phyloP scores from a whole-genome alignment of 1,140 invertebrate species.

The Thaumetopoea pityocampa region DNA sequence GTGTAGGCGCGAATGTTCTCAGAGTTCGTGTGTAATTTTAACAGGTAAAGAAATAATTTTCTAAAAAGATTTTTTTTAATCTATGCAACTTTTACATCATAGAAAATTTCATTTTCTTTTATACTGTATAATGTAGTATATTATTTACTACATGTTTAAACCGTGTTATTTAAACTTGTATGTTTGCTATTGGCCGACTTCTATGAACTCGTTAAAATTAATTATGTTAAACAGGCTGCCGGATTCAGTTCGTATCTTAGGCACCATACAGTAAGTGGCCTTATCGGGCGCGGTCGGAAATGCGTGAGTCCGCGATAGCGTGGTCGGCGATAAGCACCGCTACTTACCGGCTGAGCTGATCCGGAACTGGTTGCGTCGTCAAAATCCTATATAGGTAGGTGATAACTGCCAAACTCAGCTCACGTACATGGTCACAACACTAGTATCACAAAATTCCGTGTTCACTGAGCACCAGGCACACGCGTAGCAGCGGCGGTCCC shows the following conservation, averaged over 20 bases:
- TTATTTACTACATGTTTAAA: too few relatives aligned
- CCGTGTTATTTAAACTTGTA: too few relatives aligned
- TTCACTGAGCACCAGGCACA: conserved; percentile 70
- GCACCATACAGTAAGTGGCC: conserved; percentile 33
- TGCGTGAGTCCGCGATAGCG: conserved; percentile 70
- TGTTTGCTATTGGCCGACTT: too few relatives aligned
- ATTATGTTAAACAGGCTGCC: conserved; percentile 9
- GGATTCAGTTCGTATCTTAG: conserved; percentile 36
- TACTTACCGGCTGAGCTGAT: conserved; percentile 73
- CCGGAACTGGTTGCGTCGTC: conserved; percentile 67
- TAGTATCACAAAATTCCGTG: conserved; percentile 60
- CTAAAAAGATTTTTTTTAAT: too few relatives aligned
- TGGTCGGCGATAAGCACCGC: conserved; percentile 66
- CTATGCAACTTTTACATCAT: too few relatives aligned
- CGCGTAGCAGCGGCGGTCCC: conserved; percentile 61
- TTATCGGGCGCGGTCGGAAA: conserved; percentile 74
- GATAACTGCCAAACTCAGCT: conserved; percentile 49
- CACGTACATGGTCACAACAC: conserved; percentile 66
- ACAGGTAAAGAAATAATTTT: too few relatives aligned
- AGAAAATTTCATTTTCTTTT: too few relatives aligned
- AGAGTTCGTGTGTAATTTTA: too few relatives aligned
- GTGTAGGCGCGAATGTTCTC: too few relatives aligned
- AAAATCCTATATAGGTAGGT: conserved; percentile 53
- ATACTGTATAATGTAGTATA: too few relatives aligned
- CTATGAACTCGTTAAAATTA: too few relatives aligned